Evolutionary conservation across 2,113 vertebrate genomes (phyloP).

Genomic region (Chaetura pelagica): DNA sequence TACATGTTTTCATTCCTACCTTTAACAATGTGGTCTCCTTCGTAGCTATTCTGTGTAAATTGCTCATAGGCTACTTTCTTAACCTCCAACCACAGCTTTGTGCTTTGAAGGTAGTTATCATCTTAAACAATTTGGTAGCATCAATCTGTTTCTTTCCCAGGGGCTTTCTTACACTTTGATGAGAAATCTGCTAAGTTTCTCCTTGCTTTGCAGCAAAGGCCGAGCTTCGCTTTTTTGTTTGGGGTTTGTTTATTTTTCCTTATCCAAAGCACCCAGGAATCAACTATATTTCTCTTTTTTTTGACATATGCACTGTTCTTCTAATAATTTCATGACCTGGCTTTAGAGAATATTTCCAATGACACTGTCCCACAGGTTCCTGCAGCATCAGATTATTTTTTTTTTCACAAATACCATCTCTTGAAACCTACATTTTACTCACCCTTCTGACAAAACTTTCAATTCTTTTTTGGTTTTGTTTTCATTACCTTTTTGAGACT

Average conservation of each 20-base stretch:
- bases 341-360: conserved; percentile 10
- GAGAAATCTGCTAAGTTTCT: conserved; percentile 52
- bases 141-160: conserved; percentile 63
- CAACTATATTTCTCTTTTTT: conserved; percentile 21
- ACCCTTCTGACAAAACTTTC: not conserved
- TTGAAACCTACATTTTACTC: not conserved
- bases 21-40: conserved; percentile 59
- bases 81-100: conserved; percentile 57
- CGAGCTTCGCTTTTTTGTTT: not conserved
- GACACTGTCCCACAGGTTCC: not conserved
- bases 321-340: not conserved
- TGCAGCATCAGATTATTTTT: not conserved
- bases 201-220: conserved; percentile 26
- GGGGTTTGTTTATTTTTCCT: not conserved
- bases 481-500: not conserved
- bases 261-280: not conserved
- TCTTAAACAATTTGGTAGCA: conserved; percentile 66
- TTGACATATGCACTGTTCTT: not conserved
- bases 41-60: conserved; percentile 59
- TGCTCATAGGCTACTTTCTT: conserved; percentile 64
- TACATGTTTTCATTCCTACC: conserved; percentile 35
- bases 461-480: not conserved
- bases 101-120: conserved; percentile 66
- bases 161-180: conserved; percentile 56
- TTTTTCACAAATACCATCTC: conserved; percentile 22